phyloP scores from a whole-genome alignment of 2,888 invertebrate genomes.

The Andrena bicolor region DNA sequence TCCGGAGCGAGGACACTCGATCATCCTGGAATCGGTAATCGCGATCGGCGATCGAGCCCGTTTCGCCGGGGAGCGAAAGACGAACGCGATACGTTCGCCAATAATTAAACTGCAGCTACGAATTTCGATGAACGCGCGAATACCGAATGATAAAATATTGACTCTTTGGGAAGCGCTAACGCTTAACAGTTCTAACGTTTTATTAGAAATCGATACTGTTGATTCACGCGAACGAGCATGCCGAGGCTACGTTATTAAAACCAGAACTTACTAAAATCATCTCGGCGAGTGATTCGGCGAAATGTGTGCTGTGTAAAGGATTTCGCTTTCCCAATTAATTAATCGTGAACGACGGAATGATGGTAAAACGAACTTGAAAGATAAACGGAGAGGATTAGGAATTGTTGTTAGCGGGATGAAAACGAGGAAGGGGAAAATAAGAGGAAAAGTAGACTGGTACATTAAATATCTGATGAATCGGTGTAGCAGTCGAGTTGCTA shows the following conservation, averaged over 20 bases:
- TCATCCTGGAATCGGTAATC: slow-evolving; percentile 19
- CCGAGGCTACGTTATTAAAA: not conserved
- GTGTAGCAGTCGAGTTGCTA: not conserved
- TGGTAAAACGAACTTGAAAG: too few relatives aligned
- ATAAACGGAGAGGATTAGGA: not conserved
- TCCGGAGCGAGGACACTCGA: slow-evolving; percentile 8
- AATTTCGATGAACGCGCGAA: slow-evolving; percentile 2
- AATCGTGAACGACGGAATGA: not conserved
- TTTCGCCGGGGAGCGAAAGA: not conserved
- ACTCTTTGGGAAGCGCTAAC: too few relatives aligned
- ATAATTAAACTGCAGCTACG: slow-evolving; percentile 36
- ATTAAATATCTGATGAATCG: slow-evolving; percentile 3
- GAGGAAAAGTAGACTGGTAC: not conserved
- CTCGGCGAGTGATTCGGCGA: too few relatives aligned
- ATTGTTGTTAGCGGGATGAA: not conserved
- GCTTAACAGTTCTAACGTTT: not conserved
- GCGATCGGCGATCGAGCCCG: slow-evolving; percentile 2
- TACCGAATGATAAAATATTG: slow-evolving; percentile 10
- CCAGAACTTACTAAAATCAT: not conserved
- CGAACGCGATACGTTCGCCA: not conserved
- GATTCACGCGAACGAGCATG: not conserved
- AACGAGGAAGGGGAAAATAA: not conserved
- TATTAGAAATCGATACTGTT: not conserved
- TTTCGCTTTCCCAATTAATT: not conserved
- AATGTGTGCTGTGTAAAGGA: not conserved